Percentiles rank a stretch among this genome's conserved stretches.
Evolutionary conservation across 2,888 invertebrate species (phyloP).

Genomic region (Lucinisca nassula): DNA sequence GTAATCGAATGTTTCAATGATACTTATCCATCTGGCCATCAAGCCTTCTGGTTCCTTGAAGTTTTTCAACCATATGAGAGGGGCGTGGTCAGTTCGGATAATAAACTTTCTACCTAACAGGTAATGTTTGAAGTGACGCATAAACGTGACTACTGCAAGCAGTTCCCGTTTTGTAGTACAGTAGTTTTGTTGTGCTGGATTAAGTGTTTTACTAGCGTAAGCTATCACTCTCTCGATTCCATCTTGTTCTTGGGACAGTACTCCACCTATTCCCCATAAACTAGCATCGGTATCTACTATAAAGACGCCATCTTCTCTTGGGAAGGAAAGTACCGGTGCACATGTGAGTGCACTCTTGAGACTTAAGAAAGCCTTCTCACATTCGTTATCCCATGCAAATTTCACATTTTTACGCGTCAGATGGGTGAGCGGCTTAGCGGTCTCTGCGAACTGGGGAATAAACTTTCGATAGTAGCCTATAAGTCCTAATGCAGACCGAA

Average conservation of each 20-base stretch:
- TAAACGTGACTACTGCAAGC: conserved; percentile 19
- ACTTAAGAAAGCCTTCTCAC: conserved; percentile 1
- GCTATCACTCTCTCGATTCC: conserved; percentile 17
- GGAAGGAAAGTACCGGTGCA: conserved; percentile 14
- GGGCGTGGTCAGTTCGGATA: conserved; percentile 24
- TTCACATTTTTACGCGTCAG: conserved; percentile 9
- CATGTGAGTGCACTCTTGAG: background rate
- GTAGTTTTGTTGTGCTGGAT: conserved; percentile 23
- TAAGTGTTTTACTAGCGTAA: conserved; percentile 16
- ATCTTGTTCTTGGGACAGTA: conserved; percentile 26
- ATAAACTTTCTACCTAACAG: conserved; percentile 29
- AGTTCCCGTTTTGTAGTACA: conserved; percentile 34
- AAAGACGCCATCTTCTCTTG: conserved; percentile 8
- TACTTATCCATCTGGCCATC: conserved; percentile 28
- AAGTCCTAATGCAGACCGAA: conserved; percentile 19
- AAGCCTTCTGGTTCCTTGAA: conserved; percentile 37
- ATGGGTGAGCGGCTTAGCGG: background rate
- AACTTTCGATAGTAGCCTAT: conserved; percentile 20
- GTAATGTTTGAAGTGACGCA: conserved; percentile 24
- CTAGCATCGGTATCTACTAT: conserved; percentile 24
- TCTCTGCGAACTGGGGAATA: conserved; percentile 5
- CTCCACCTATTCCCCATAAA: background rate
- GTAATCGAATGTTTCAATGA: conserved; percentile 21
- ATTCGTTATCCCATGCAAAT: background rate
- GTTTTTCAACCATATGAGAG: background rate